Evolutionary conservation across 2,888 invertebrate species (phyloP).

Genomic region (Platycnemis pennipes): DNA sequence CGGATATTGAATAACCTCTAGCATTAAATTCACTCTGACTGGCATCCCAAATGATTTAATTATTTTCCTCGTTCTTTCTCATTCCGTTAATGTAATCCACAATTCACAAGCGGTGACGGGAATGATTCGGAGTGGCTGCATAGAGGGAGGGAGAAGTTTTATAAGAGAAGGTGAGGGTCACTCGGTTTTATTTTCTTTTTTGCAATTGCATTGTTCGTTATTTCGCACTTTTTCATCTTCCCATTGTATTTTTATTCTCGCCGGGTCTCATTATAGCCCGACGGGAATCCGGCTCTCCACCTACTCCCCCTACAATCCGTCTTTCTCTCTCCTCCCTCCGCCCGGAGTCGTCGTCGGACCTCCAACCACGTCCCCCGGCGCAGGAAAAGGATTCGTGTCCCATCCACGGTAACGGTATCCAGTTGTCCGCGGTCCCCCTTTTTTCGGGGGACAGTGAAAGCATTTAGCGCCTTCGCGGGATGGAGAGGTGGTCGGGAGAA

Average conservation of each 20-base stretch:
- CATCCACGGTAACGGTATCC: not conserved
- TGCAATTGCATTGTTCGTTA: not conserved
- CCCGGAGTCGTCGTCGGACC: not conserved
- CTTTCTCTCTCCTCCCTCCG: not conserved
- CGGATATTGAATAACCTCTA: too few species aligned
- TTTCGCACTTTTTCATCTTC: not conserved
- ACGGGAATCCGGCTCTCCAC: conserved; percentile 46
- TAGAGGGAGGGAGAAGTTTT: too few species aligned
- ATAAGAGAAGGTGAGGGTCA: conserved; percentile 7
- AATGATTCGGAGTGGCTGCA: too few species aligned
- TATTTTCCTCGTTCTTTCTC: too few species aligned
- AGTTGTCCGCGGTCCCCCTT: not conserved
- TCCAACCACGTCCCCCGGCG: not conserved
- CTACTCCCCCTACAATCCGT: not conserved
- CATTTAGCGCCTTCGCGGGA: not conserved
- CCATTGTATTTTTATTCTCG: conserved; percentile 12
- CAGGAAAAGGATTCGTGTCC: not conserved
- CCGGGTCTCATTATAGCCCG: conserved; percentile 17
- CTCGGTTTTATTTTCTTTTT: not conserved
- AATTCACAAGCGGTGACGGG: too few species aligned
- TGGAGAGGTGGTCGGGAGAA: not conserved
- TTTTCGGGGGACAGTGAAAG: not conserved
- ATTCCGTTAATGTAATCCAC: too few species aligned
- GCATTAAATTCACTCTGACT: too few species aligned
- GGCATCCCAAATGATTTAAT: too few species aligned